These are phyloP conservation scores for Pyrocoelia pectoralis DNA, from an alignment of 2,888 invertebrate species.

Conservation along the genomic window DNA sequence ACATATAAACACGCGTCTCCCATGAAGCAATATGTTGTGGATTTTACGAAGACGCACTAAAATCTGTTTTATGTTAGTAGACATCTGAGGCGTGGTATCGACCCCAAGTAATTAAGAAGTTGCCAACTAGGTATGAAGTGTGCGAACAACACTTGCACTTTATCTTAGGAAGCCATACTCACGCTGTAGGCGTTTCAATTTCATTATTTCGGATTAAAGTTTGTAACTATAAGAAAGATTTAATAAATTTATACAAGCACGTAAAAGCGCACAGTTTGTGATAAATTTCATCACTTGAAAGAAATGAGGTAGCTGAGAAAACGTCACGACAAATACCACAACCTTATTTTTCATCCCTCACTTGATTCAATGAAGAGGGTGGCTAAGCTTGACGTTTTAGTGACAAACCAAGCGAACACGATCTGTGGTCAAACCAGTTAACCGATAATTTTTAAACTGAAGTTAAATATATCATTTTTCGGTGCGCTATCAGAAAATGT, in stretches of 20 bases:
- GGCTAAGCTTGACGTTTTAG: conserved; percentile 29
- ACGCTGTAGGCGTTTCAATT: conserved; percentile 16
- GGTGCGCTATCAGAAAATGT: not conserved
- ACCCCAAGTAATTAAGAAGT: conserved; percentile 34
- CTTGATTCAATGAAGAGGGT: conserved; percentile 33
- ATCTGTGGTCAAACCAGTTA: conserved; percentile 20
- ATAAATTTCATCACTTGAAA: conserved; percentile 27
- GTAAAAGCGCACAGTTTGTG: conserved; percentile 4
- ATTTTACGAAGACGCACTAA: conserved; percentile 22
- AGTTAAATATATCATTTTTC: not conserved
- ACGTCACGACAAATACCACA: conserved; percentile 27
- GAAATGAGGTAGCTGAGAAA: conserved; percentile 18
- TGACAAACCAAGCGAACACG: conserved; percentile 22
- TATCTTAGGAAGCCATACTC: conserved; percentile 13
- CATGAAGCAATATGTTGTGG: conserved; percentile 20
- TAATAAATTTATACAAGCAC: conserved; percentile 18
- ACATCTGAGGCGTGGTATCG: conserved; percentile 29
- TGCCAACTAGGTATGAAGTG: conserved; percentile 31
- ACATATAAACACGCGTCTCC: conserved; percentile 21
- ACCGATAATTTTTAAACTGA: conserved; percentile 6
- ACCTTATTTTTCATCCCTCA: conserved; percentile 33
- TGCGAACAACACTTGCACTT: conserved; percentile 25
- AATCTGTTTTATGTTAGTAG: conserved; percentile 30
- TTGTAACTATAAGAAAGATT: conserved; percentile 1
- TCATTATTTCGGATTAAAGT: conserved; percentile 20